Evolutionary conservation across 2,113 vertebrate genomes (phyloP), one percentile per base, ranked within the genome.

Genomic region (Epinephelus cyanopodus): DNA sequence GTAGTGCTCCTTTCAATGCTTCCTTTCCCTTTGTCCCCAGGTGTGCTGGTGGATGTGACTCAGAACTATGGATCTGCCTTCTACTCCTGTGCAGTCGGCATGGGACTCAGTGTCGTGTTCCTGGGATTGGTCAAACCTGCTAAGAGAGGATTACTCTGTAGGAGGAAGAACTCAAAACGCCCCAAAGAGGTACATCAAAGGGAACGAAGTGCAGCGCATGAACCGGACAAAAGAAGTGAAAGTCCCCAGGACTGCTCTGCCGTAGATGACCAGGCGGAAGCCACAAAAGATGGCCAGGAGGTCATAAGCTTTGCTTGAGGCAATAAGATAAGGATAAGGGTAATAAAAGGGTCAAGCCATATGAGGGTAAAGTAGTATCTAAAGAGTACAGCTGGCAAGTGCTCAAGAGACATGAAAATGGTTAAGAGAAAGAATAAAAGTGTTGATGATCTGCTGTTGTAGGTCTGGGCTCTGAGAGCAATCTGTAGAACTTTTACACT

Each of bases 61-160:
- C 79, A 95, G 52, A 95, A 97, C 67, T 99, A 99, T 76, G 97
- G 97, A 65, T 95, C 97, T 11, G 98, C 98, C 45, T 99, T 99
- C 89, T 99, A 98, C 89, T 99, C 97, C 45, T 99, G 98, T 23
- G 97, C 97, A 0, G 94, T 76, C 0, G 98, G 98, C 75, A 97
- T 97, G 96, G 87, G 90, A 0, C 2, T 98, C 73, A 96, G 96
- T 1, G 96, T 97, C 0, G 0, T 96, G 74, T 99, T 97, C 77
- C 95, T 99, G 37, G 96, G 95, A 39, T 88, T 99, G 63, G 98
- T 99, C 5, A 95, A 93, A 58, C 97, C 97, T 0, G 97, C 96
- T n/a, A 98, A 96, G 79, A 95, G 29, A 72, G 94, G 97, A 68
- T 83, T 94, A 17, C 94, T 95, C 73, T 94, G 93, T 48, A 88